A percentile compares a stretch with the other conserved stretches of the same genome.
Conservation (phyloP, 2,113 vertebrate genomes). For the Reinhardtius hippoglossoides region DNA sequence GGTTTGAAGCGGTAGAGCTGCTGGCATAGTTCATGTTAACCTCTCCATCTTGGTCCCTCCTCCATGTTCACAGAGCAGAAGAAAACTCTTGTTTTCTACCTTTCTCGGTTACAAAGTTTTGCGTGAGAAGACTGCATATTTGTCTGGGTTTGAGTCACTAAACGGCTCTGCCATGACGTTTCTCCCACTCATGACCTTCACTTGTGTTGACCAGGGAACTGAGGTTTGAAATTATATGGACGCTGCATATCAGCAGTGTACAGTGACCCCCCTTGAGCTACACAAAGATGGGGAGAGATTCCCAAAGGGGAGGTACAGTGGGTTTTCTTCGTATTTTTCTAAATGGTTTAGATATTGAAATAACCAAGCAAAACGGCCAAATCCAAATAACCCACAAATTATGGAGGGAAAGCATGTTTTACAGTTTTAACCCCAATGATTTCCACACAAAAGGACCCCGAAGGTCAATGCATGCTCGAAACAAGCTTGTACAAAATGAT, state of each 20-base stretch:
- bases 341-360: too few relatives aligned
- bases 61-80: constrained; percentile 20
- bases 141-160: constrained; percentile 61
- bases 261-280: constrained; percentile 13
- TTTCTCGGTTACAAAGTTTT: not conserved
- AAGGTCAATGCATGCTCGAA: not conserved
- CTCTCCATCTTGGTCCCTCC: constrained; percentile 38
- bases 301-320: constrained; percentile 20
- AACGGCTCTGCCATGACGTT: constrained; percentile 34
- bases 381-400: not conserved
- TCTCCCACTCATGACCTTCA: not conserved
- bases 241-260: constrained; percentile 18
- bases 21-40: constrained; percentile 53
- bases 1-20: constrained; percentile 44
- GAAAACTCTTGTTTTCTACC: not conserved
- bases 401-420: not conserved
- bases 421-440: not conserved
- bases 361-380: not conserved
- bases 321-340: not conserved
- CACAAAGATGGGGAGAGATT: constrained; percentile 19
- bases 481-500: not conserved
- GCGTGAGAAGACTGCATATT: constrained; percentile 43
- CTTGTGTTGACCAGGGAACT: constrained; percentile 7
- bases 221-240: constrained; percentile 12
- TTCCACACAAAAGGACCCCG: not conserved